phyloP scores from a whole-genome alignment of 2,888 invertebrate species.

The Oscheius myriophilus region DNA sequence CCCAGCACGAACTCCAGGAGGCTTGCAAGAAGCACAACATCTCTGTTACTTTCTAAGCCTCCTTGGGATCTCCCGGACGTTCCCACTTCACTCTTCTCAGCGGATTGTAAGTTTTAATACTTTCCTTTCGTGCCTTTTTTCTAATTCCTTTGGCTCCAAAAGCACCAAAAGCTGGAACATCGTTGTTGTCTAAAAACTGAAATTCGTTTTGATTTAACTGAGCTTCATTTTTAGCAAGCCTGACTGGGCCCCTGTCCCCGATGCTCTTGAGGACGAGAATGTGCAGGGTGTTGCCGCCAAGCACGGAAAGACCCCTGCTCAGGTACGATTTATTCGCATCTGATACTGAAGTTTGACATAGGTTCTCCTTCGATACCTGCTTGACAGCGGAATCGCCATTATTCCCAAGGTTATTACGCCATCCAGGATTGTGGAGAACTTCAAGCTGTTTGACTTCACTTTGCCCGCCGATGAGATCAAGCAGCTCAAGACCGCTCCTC shows the following conservation, averaged over 20 bases:
- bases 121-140: slow-evolving; percentile 28
- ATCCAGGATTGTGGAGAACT: slow-evolving; percentile 36
- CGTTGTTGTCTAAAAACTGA: too few relatives aligned
- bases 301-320: slow-evolving; percentile 41
- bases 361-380: slow-evolving; percentile 17
- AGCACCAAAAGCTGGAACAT: too few relatives aligned
- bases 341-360: too few relatives aligned
- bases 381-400: slow-evolving; percentile 32
- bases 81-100: slow-evolving; percentile 49
- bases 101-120: slow-evolving; percentile 31
- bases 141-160: too few relatives aligned
- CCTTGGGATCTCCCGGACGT: slow-evolving; percentile 71
- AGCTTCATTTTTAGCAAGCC: slow-evolving; percentile 24
- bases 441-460: slow-evolving; percentile 35
- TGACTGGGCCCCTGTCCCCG: slow-evolving; percentile 27
- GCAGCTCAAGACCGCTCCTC: background rate
- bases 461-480: background rate
- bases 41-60: slow-evolving; percentile 70
- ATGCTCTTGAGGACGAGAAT: slow-evolving; percentile 33
- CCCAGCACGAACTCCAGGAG: slow-evolving; percentile 78
- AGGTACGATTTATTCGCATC: too few relatives aligned
- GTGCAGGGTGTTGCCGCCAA: slow-evolving; percentile 32
- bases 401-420: slow-evolving; percentile 35
- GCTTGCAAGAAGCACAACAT: slow-evolving; percentile 78
- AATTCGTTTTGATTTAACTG: too few relatives aligned